Evolutionary conservation across 1,140 invertebrate genomes (phyloP).

Genomic region (Hylyphantes graminicola): DNA sequence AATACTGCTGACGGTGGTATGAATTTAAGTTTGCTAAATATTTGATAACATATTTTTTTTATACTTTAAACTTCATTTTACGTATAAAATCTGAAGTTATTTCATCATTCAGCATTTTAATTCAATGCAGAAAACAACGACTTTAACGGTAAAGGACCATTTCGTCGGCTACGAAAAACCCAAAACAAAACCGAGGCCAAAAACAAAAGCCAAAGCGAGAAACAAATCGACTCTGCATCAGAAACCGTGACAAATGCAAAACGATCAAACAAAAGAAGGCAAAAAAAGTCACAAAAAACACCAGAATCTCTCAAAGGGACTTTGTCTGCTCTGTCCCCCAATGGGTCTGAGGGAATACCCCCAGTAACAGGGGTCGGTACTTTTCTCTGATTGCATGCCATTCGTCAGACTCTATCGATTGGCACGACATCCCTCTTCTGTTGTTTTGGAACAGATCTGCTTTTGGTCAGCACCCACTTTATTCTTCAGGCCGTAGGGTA

Average conservation of each 20-base stretch:
- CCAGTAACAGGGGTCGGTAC: conserved; percentile 26
- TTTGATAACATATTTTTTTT: too few species aligned
- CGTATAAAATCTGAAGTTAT: too few species aligned
- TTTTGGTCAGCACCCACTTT: background rate
- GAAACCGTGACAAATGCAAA: conserved; percentile 48
- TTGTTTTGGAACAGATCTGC: conserved; percentile 3
- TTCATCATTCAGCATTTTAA: too few species aligned
- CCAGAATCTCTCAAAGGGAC: conserved; percentile 13
- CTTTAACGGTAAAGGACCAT: background rate
- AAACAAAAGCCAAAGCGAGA: background rate
- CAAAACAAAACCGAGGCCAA: background rate
- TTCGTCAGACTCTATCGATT: conserved; percentile 39
- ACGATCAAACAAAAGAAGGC: conserved; percentile 38
- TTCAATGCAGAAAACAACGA: background rate
- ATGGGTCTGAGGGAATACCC: conserved; percentile 16
- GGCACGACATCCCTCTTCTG: background rate
- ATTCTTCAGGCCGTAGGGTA: too few species aligned
- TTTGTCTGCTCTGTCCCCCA: conserved; percentile 28
- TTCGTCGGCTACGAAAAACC: background rate
- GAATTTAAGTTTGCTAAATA: too few species aligned
- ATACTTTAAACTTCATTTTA: too few species aligned
- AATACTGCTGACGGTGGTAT: too few species aligned
- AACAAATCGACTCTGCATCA: conserved; percentile 40
- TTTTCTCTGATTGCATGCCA: conserved; percentile 39
- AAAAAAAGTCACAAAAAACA: background rate